phyloP scores from a whole-genome alignment of 2,113 vertebrate genomes.

The Podiceps cristatus region DNA sequence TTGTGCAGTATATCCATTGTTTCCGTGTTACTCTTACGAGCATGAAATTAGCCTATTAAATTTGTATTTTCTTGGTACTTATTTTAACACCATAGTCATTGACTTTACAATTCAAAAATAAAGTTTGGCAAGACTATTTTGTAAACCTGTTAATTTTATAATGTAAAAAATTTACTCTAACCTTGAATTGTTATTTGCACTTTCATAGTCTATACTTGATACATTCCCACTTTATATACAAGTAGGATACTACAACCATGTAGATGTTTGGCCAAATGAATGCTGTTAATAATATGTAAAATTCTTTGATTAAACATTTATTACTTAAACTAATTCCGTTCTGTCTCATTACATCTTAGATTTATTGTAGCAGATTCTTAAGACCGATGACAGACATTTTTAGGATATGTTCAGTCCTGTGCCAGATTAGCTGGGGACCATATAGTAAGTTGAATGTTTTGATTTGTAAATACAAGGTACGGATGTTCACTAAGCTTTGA shows the following conservation, averaged over 20 bases:
- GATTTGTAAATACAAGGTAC: not conserved
- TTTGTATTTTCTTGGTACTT: conserved; percentile 88
- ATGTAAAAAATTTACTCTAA: conserved; percentile 91
- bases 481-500: not conserved
- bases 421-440: not conserved
- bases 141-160: conserved; percentile 95
- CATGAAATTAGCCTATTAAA: conserved; percentile 81
- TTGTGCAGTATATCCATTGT: conserved; percentile 74
- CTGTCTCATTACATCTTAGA: conserved; percentile 70
- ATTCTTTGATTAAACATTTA: conserved; percentile 89
- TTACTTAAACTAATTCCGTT: conserved; percentile 82
- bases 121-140: conserved; percentile 92
- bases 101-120: conserved; percentile 82
- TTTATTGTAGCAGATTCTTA: conserved; percentile 9
- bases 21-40: conserved; percentile 80
- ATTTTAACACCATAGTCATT: conserved; percentile 82
- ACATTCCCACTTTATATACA: conserved; percentile 99
- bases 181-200: conserved; percentile 99
- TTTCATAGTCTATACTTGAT: conserved; percentile 99
- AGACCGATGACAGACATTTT: not conserved
- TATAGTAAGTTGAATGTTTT: not conserved
- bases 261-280: conserved; percentile 96
- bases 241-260: conserved; percentile 85
- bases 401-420: not conserved
- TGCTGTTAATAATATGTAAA: conserved; percentile 88